Base-by-base conservation (phyloP, 1,140 invertebrate genomes). In the Euwallacea similis region DNA sequence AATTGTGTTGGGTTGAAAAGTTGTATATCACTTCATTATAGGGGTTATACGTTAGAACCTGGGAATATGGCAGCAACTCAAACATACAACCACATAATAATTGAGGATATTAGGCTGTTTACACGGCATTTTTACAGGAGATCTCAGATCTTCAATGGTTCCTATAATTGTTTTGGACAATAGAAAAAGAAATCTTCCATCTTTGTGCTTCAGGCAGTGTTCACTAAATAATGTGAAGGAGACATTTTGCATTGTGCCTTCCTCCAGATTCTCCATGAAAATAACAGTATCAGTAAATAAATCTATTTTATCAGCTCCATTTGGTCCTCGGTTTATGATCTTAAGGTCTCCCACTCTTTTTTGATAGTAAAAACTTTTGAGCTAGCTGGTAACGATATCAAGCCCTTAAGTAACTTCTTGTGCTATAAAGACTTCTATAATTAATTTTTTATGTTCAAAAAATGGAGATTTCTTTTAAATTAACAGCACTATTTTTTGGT, bases 261-360 rank as follows among this genome's bases (percentile, higher is more conserved):
- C 43, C 4, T 43, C 10, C 42, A 41, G n/a, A 61, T 42, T 8
- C 7, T 61, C 63, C 47, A 53, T 10, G 41, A 65, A 54, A 53
- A 65, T n/a, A 33, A 65, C 13, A 8, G 63, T 54, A n/a, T 65
- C 63, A 7, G 63, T 54, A 65, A 65, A 65, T 11, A 42, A 33
- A 33, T 33, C 10, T 0, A 50, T 6, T 6, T 9, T 50, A 4
- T 7, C 11, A 16, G 4, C 7, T 16, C 13, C 8, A 33, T 42
- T 7, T 11, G 46, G 63, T 16, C n/a, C 10, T 54, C 54, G 15
- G 16, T 13, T 65, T 50, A 65, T 41, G 41, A 65, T 65, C 41
- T 33, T 8, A 41, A 63, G 15, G 15, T 42, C 43, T 13, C 3
- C 7, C 7, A 15, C 15, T 7, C 10, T 3, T 7, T 10, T 11